A percentile compares a stretch with the other conserved stretches of the same genome.
Conservation (phyloP, 2,888 invertebrate species). For the Ellobium chinense region DNA sequence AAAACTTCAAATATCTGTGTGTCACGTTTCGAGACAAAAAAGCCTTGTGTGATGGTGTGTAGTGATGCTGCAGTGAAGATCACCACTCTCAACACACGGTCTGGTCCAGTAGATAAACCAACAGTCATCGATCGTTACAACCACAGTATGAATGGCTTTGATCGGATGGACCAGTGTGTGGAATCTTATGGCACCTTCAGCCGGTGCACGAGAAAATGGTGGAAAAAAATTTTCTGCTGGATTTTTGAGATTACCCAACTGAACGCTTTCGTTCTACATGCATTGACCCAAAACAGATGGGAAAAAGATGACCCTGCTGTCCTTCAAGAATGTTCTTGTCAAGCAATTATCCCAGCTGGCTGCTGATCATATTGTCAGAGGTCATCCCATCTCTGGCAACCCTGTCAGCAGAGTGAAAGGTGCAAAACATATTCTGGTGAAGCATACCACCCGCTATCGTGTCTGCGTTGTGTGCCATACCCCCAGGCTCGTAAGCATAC, state of each 20-base stretch:
- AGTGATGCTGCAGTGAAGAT: no score
- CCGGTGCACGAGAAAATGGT: neutral
- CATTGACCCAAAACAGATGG: neutral
- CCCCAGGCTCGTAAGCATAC: no score
- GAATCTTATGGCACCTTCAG: neutral
- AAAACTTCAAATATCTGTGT: neutral
- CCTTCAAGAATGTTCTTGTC: no score
- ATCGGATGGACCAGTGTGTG: neutral
- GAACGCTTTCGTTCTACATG: neutral
- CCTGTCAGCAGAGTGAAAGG: no score
- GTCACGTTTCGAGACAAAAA: conserved; percentile 10
- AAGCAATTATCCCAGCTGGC: no score
- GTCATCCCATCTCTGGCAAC: no score
- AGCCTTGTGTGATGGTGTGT: neutral
- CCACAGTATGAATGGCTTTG: neutral
- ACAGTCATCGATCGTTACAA: neutral
- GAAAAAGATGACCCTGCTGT: neutral
- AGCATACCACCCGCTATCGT: no score
- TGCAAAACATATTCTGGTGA: no score
- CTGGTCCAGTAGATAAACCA: neutral
- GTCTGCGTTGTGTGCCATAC: no score
- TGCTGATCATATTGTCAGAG: no score
- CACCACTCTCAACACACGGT: neutral
- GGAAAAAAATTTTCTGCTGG: neutral
- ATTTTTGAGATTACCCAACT: neutral